Base-by-base conservation (phyloP, 2,797 vertebrate genomes). In the Typhlichthys eigenmanni region DNA sequence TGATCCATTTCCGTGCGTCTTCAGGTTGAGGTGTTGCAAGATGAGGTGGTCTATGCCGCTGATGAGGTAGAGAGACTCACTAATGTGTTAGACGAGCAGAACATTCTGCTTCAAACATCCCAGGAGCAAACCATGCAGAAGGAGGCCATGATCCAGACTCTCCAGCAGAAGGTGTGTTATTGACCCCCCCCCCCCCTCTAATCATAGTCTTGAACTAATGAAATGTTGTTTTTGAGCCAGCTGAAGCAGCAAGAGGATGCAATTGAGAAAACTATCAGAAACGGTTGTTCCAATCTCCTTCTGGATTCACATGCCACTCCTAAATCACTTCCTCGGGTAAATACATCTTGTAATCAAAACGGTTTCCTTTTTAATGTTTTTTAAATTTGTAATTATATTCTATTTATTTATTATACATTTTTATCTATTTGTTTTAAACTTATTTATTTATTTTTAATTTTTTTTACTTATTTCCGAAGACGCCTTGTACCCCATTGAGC, bases 11-110 rank as follows among this genome's bases (percentile, higher is more conserved):
- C 4, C 61, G 55, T 56, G 0, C 69, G 51, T 65, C 12, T 13
- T 75, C 38, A 98, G 97, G 92, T 92, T 57, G 96, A 98, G 55
- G 90, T 98, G 74, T 84, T 99, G 69, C 94, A 93, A 65, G 96
- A 99, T 16, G 96, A 98, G 58, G 57, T 98, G 66, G 67, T 74
- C 12, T 94, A 97, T 1, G 92, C 93, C 14, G 90, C 92, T 0
- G 95, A 98, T 67, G 94, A 99, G 81, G 89, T 98, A 56, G 94
- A 87, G 24, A 92, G 89, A 69, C 94, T 98, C 69, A 93, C 93
- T 0, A 95, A 96, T 76, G 93, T 94, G 48, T 92, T 95, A 0
- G 93, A 93, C 56, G 95, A 97, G 63, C 94, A 97, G 62, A 87
- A 89, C 1, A 66, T 69, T 1, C 86, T 95, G 54, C 91, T 98